Evolutionary conservation across 2,113 vertebrate genomes (phyloP).

Genomic region (Thryonomys swinderianus): DNA sequence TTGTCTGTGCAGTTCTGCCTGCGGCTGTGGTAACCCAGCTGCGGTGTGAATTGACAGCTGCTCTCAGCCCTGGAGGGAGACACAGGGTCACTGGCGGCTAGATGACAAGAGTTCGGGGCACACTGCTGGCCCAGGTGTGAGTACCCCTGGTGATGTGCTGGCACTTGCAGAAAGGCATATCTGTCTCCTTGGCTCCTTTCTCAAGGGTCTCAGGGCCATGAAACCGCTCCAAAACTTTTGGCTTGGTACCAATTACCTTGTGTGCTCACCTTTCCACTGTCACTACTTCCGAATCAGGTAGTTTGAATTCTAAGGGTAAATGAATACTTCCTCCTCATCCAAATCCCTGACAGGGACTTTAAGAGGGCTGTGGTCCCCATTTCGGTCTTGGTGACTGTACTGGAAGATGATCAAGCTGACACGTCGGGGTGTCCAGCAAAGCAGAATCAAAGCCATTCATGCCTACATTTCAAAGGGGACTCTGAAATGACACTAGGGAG

Average conservation of each 20-base stretch:
- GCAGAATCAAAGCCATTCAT: neutral
- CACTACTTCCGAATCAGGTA: slow-evolving; percentile 2
- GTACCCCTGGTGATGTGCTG: neutral
- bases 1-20: slow-evolving; percentile 79
- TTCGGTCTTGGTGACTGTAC: neutral
- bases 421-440: neutral
- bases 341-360: neutral
- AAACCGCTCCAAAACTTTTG: slow-evolving; percentile 2
- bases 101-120: slow-evolving; percentile 76
- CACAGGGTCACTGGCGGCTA: slow-evolving; percentile 73
- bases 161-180: neutral
- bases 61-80: slow-evolving; percentile 66
- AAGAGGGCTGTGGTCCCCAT: neutral
- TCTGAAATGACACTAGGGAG: neutral
- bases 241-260: neutral
- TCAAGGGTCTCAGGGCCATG: neutral
- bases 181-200: neutral
- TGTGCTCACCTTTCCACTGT: slow-evolving; percentile 23
- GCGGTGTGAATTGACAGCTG: slow-evolving; percentile 72
- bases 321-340: neutral
- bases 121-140: slow-evolving; percentile 56
- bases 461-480: neutral
- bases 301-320: neutral
- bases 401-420: neutral
- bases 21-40: slow-evolving; percentile 78